Evolutionary conservation across 2,113 vertebrate genomes (phyloP).

Genomic region (Baryphthengus martii): DNA sequence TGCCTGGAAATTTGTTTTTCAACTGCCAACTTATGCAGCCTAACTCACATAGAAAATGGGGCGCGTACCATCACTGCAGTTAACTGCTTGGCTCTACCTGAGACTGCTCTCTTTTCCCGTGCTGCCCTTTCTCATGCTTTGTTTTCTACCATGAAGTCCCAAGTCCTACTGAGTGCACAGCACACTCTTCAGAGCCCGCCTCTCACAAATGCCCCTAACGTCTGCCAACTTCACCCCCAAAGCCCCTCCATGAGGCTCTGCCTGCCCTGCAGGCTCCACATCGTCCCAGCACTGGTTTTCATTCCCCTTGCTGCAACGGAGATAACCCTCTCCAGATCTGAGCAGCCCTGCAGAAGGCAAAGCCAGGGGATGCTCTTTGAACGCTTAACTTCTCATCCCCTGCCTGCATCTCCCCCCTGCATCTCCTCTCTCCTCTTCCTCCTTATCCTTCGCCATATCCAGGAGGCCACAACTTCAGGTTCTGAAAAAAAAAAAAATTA

Average conservation of each 20-base stretch:
- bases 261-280: background rate
- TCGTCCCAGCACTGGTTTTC: background rate
- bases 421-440: background rate
- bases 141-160: fast-evolving
- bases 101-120: background rate
- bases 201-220: fast-evolving
- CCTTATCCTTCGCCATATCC: background rate
- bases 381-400: background rate
- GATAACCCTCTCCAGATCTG: background rate
- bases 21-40: background rate
- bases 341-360: background rate
- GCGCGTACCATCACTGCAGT: background rate
- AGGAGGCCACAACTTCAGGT: background rate
- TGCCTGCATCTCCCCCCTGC: background rate
- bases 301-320: background rate
- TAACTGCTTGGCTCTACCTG: background rate
- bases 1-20: background rate
- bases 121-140: background rate
- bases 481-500: background rate
- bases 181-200: too few relatives aligned
- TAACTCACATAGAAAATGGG: background rate
- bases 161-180: background rate
- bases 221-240: background rate
- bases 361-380: background rate
- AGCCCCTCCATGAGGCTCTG: background rate